Evolutionary conservation across 2,113 vertebrate genomes (phyloP), one percentile per base, ranked within the genome.

Genomic region (Porphyrio hochstetteri): DNA sequence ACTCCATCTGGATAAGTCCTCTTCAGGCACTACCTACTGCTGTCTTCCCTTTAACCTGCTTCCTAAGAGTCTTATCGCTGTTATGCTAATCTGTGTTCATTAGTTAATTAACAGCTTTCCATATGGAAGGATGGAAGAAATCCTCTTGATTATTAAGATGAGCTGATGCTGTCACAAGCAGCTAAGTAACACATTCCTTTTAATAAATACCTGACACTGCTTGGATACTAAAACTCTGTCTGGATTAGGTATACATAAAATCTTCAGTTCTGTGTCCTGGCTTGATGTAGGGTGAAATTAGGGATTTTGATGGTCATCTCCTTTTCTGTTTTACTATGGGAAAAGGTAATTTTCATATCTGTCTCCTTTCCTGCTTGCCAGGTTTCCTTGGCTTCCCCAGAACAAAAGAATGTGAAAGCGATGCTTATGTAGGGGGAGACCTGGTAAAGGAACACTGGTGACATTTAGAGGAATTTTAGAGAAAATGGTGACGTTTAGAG

Each of bases 51-150:
- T 46, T 46, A 46, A 46, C 44, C 44, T 46, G 44, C 44, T 46
- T 46, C 44, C 44, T 46, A 46, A 46, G 44, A 46, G 44, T 46
- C 44, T 46, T 46, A 46, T 46, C 44, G 17, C 19, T 46, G 44
- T 92, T 92, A 44, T 55, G 48, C 38, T 96, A 95, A 95, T 95
- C 88, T 95, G 33, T 86, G 33, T 92, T 96, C 88, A 91, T 97
- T 95, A 93, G 92, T 92, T 96, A 95, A 94, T 97, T 95, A 95
- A 68, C 74, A 82, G 89, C 81, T 95, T 93, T 93, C 86, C 83
- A 56, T 95, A 79, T 91, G 91, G 92, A 92, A 55, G 24, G 53
- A 33, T 91, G 25, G 56, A 84, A 88, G 84, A 91, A 91, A 91
- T 89, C 60, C 52, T 93, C 69, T 74, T 72, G 88, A 82, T 93